Evolutionary conservation across 2,113 vertebrate genomes (phyloP), one percentile per base, ranked within the genome.

Genomic region (Euleptes europaea): DNA sequence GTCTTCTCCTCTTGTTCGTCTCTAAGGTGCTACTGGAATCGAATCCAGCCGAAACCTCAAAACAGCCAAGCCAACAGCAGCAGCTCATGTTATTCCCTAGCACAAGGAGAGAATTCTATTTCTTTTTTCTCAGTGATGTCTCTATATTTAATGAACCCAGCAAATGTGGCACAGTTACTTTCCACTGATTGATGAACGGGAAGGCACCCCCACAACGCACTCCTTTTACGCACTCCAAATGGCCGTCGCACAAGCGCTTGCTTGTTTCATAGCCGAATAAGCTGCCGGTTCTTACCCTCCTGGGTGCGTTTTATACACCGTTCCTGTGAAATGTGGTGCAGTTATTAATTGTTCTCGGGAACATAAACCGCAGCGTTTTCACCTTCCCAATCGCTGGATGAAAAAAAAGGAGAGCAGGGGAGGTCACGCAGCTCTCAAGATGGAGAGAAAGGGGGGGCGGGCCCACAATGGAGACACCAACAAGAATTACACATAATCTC

Each of bases 281-380:
- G 74, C 54, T 88, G 87, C 10, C 85, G 13, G 4, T 79, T 84
- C 83, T 65, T 33, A 71, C 84, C 84, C 89, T 90, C 81, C 90
- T 77, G 84, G 51, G 57, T 92, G 84, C 17, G 2, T 88, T 90
- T 93, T 70, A 80, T 84, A 82, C 0, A 1, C 54, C 33, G 38
- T 66, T 90, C 78, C 83, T 72, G 54, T 1, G 1, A 75, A 90
- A 84, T 0, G 0, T 33, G 0, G 82, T 23, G 38, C 79, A 63
- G 21, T 86, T 84, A 66, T 83, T 90, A 90, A 91, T 90, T 90
- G 90, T 79, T 93, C 75, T 0, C 85, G 79, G 66, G 75, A 74
- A 81, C 86, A 82, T 47, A 70, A 85, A 90, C 47, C 80, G 70
- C 86, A 51, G 0, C 33, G 79, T 17, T 8, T 77, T 91, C 78